Conservation (phyloP, 1,140 invertebrate genomes). For the Sinonovacula constricta region DNA sequence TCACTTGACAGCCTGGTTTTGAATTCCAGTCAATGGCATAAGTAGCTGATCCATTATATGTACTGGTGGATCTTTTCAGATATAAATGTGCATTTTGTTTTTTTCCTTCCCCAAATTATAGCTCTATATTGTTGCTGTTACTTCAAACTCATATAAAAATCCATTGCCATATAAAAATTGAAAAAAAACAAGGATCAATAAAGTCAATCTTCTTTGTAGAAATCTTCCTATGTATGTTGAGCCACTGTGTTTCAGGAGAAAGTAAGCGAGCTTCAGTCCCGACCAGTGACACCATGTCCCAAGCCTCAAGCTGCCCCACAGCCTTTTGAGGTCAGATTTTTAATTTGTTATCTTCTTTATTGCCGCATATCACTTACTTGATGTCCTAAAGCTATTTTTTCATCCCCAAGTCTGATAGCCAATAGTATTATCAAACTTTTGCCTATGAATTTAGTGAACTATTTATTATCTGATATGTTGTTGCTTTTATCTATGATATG, state of each 20-base stretch:
- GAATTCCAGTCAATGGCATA: no score
- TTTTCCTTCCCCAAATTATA: not conserved
- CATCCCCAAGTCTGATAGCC: no score
- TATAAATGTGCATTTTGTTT: not conserved
- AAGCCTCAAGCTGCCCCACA: conserved; percentile 55
- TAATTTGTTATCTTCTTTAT: no score
- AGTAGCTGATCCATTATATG: no score
- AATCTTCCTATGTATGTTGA: not conserved
- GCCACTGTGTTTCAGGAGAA: conserved; percentile 53
- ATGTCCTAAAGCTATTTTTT: no score
- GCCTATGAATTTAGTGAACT: no score
- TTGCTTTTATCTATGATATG: no score
- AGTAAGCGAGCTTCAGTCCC: conserved; percentile 50
- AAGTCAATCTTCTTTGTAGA: not conserved
- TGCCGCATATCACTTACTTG: no score
- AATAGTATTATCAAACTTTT: no score
- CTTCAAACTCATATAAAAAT: not conserved
- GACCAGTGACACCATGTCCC: conserved; percentile 26
- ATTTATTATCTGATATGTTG: no score
- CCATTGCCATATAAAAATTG: not conserved
- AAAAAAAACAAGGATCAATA: not conserved
- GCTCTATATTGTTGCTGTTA: not conserved
- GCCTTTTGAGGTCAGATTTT: conserved; percentile 66
- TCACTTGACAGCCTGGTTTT: not conserved
- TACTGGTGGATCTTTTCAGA: no score